phyloP scores from a whole-genome alignment of 2,113 vertebrate genomes.

The Platysteira castanea region DNA sequence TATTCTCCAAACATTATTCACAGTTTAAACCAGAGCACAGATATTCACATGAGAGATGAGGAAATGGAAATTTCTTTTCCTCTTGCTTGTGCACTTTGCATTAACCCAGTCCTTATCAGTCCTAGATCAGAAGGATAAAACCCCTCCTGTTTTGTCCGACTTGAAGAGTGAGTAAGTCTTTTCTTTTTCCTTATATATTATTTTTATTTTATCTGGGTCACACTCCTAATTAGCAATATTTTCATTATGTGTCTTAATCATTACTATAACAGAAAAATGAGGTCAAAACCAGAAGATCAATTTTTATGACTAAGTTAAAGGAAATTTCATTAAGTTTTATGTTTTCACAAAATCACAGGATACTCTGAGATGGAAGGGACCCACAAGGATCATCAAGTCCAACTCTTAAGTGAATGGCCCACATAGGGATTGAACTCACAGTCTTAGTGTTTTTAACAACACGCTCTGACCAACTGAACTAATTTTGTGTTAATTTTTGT shows the following conservation, averaged over 20 bases:
- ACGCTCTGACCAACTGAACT: neutral
- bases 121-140: neutral
- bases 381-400: too few species aligned
- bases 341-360: neutral
- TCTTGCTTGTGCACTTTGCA: neutral
- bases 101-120: neutral
- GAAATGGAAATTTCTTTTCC: neutral
- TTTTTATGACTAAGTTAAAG: neutral
- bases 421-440: too few species aligned
- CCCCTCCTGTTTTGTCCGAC: rapidly evolving
- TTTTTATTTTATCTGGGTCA: neutral
- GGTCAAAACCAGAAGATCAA: neutral
- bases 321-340: neutral
- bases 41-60: neutral
- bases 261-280: neutral
- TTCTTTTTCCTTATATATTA: neutral
- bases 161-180: neutral
- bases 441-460: neutral
- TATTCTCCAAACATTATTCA: neutral
- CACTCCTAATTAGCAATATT: neutral
- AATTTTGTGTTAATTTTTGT: neutral
- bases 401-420: too few species aligned
- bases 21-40: neutral
- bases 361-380: neutral
- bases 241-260: neutral